Base-by-base conservation (phyloP, 2,888 invertebrate species). In the Microctonus aethiopoides region DNA sequence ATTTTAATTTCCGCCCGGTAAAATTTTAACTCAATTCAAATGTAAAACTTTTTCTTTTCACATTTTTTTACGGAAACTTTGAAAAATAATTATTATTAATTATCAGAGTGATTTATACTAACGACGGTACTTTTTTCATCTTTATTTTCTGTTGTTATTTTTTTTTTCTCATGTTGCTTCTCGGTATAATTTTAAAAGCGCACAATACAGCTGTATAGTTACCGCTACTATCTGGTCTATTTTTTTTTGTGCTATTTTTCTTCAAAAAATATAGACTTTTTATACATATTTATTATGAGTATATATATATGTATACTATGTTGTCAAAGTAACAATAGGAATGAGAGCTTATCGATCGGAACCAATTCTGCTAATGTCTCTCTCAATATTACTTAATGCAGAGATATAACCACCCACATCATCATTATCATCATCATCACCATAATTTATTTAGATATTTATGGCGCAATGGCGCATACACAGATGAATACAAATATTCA, bases 291-390 rank as follows among this genome's bases (percentile, higher is more conserved):
- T 36, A 10, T 13, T 29, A 29, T 29, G 3, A 29, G 3, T 29
- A 29, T 29, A 5, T 59, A 20, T 34, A 20, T 29, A 5, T 59
- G 20, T 34, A 20, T 13, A 11, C 11, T 2, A 32, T n/a, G 57
- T 34, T 63, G 51, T 20, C 24, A 46, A 46, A 51, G 29, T 41
- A 29, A 51, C 51, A 51, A 51, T 63, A 16, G 32, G 51, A 62
- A 63, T 29, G 46, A 29, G 63, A 61, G 54, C 59, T 60, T 16
- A 65, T 70, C 57, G 70, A 65, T 70, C 60, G 29, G 39, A 70
- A 41, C 59, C 61, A 70, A 70, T 70, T 65, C 52, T 61, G n/a
- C 54, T 66, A 70, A 70, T 65, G 70, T 51, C 32, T 34, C 57
- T 65, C 20, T 39, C 70, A 61, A 70, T 65, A 69, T 69, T 52